Evolutionary conservation across 2,797 vertebrate genomes (phyloP).

Genomic region (Acipenser transmontanus): DNA sequence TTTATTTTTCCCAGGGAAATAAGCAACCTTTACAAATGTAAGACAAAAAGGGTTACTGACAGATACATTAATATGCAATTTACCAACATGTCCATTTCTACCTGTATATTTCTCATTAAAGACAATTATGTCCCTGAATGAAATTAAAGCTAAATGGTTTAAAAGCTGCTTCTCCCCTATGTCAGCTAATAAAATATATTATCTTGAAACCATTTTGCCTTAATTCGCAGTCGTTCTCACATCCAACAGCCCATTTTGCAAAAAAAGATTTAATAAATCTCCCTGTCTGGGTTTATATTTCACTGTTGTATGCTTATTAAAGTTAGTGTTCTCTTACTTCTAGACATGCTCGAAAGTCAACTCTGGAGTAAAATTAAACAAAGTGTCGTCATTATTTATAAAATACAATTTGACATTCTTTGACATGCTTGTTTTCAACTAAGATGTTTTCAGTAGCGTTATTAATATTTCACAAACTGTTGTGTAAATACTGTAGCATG

Average conservation of each 20-base stretch:
- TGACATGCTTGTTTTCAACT: background rate
- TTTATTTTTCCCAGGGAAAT: too few relatives aligned
- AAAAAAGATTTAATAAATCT: slow-evolving; percentile 77
- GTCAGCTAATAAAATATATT: slow-evolving; percentile 73
- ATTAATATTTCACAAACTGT: too few relatives aligned
- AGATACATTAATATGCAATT: slow-evolving; percentile 52
- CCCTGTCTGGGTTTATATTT: slow-evolving; percentile 67
- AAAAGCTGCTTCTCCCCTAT: slow-evolving; percentile 60
- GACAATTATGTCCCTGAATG: slow-evolving; percentile 71
- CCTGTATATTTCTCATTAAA: slow-evolving; percentile 67
- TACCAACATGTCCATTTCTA: slow-evolving; percentile 56
- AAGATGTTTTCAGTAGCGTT: too few relatives aligned
- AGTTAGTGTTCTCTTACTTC: slow-evolving; percentile 43
- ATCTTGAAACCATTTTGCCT: slow-evolving; percentile 64
- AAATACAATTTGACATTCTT: background rate
- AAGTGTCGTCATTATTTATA: slow-evolving; percentile 23
- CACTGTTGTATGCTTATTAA: slow-evolving; percentile 64
- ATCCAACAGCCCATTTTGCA: slow-evolving; percentile 49
- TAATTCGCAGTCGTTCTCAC: slow-evolving; percentile 53
- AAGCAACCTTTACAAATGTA: slow-evolving; percentile 27
- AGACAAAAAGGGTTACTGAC: slow-evolving; percentile 42
- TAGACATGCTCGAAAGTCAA: slow-evolving; percentile 38
- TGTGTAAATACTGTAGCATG: too few relatives aligned
- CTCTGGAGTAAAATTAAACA: slow-evolving; percentile 36
- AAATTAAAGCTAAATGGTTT: slow-evolving; percentile 80